These are phyloP conservation scores for Silurus lanzhouensis DNA, from an alignment of 2,797 vertebrate genomes.

Conservation along the genomic window DNA sequence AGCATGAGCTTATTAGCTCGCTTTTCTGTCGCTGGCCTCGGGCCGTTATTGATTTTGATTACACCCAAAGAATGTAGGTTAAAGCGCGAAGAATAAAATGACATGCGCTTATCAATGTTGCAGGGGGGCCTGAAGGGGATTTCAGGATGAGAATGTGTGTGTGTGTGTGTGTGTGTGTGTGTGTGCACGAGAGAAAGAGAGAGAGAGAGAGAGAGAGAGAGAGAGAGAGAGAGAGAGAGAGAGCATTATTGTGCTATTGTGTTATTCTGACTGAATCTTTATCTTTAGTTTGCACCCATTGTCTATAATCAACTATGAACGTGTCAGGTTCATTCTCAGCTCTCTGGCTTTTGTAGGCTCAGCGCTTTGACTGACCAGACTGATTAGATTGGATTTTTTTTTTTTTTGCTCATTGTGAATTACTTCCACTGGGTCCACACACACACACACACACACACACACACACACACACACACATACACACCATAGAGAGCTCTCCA, in stretches of 20 bases:
- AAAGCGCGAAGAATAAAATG: slow-evolving; percentile 61
- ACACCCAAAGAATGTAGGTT: slow-evolving; percentile 58
- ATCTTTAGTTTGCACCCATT: slow-evolving; percentile 63
- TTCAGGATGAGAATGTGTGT: slow-evolving; percentile 16
- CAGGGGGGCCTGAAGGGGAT: slow-evolving; percentile 51
- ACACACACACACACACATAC: slow-evolving; percentile 30
- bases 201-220: slow-evolving; percentile 24
- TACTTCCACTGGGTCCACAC: slow-evolving; percentile 21
- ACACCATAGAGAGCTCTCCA: slow-evolving; percentile 28
- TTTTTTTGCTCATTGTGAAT: slow-evolving; percentile 52
- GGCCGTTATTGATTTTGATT: slow-evolving; percentile 74
- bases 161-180: slow-evolving; percentile 20
- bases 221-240: slow-evolving; percentile 24
- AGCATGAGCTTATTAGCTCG: slow-evolving; percentile 69
- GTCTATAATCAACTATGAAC: slow-evolving; percentile 65
- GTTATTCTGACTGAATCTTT: slow-evolving; percentile 57
- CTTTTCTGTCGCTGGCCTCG: slow-evolving; percentile 41
- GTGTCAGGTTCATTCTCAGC: slow-evolving; percentile 59
- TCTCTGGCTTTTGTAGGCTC: slow-evolving; percentile 56
- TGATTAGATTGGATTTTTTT: slow-evolving; percentile 52
- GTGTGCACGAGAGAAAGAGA: not conserved
- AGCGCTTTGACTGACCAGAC: slow-evolving; percentile 57
- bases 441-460: slow-evolving; percentile 24
- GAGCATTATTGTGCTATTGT: slow-evolving; percentile 36
- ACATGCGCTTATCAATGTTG: slow-evolving; percentile 72